Evolutionary conservation across 2,113 vertebrate genomes (phyloP).

Genomic region (Aegotheles bennettii): DNA sequence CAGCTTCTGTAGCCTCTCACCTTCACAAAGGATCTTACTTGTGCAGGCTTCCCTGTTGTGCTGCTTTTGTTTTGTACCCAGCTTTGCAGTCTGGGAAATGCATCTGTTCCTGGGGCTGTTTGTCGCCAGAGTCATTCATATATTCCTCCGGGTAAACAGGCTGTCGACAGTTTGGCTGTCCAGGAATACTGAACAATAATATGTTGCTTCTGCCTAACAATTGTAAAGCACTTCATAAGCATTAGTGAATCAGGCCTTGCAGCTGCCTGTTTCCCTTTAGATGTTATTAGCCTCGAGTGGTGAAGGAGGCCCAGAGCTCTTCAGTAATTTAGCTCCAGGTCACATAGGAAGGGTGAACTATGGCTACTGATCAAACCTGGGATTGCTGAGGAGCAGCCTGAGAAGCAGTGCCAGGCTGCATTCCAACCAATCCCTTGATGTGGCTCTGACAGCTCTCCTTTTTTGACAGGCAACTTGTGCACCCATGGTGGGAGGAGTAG

Average conservation of each 20-base stretch:
- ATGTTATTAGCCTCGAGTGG: background rate
- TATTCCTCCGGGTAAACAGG: conserved; percentile 26
- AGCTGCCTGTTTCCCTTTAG: background rate
- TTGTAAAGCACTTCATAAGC: background rate
- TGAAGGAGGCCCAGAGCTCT: background rate
- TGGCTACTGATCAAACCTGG: background rate
- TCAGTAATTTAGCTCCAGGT: background rate
- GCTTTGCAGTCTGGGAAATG: background rate
- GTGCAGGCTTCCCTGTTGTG: background rate
- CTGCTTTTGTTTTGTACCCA: background rate
- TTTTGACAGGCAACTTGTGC: background rate
- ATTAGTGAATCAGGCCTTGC: background rate
- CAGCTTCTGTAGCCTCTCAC: background rate
- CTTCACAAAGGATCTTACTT: background rate
- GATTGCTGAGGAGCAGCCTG: background rate
- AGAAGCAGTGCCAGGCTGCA: background rate
- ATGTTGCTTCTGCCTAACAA: background rate
- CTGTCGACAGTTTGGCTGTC: conserved; percentile 2
- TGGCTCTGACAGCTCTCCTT: background rate
- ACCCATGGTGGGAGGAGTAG: background rate
- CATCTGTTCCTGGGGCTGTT: background rate
- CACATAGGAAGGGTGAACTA: background rate
- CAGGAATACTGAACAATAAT: conserved; percentile 28
- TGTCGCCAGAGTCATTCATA: background rate
- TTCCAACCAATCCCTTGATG: background rate